phyloP scores from a whole-genome alignment of 1,140 invertebrate genomes.

The Hypothenemus hampei region DNA sequence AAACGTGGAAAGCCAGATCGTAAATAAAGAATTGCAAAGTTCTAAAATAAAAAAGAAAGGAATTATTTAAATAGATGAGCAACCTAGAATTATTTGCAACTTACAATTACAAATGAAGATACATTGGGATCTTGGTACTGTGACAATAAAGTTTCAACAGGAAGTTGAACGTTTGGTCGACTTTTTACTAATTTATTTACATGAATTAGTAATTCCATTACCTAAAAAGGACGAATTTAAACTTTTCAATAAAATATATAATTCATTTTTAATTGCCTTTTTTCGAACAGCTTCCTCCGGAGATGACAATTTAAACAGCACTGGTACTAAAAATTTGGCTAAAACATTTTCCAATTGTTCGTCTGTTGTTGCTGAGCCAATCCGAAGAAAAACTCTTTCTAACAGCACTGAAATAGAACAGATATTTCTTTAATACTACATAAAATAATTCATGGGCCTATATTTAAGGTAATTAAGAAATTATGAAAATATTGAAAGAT shows the following conservation, averaged over 20 bases:
- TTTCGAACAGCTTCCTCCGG: slow-evolving; percentile 77
- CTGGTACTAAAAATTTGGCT: slow-evolving; percentile 81
- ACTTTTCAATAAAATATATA: not conserved
- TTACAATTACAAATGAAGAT: slow-evolving; percentile 78
- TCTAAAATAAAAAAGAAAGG: slow-evolving; percentile 55
- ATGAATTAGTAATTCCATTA: slow-evolving; percentile 90
- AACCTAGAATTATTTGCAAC: slow-evolving; percentile 32
- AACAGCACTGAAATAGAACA: slow-evolving; percentile 60
- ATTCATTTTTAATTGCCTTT: slow-evolving; percentile 53
- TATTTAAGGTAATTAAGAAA: slow-evolving; percentile 1
- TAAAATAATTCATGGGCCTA: not conserved
- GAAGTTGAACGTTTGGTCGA: slow-evolving; percentile 75
- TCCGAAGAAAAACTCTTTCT: slow-evolving; percentile 81
- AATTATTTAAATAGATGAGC: not conserved
- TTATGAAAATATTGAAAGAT: slow-evolving; percentile 8
- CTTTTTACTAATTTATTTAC: slow-evolving; percentile 87
- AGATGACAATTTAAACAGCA: slow-evolving; percentile 82
- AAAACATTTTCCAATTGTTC: slow-evolving; percentile 79
- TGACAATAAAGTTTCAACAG: slow-evolving; percentile 75
- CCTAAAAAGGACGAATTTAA: slow-evolving; percentile 48
- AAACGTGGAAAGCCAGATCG: slow-evolving; percentile 86
- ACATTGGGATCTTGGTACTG: slow-evolving; percentile 75
- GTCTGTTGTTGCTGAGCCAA: slow-evolving; percentile 84
- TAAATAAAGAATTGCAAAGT: slow-evolving; percentile 92
- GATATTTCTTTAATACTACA: not conserved